phyloP scores from a whole-genome alignment of 1,140 invertebrate species.

The Panonychus citri region DNA sequence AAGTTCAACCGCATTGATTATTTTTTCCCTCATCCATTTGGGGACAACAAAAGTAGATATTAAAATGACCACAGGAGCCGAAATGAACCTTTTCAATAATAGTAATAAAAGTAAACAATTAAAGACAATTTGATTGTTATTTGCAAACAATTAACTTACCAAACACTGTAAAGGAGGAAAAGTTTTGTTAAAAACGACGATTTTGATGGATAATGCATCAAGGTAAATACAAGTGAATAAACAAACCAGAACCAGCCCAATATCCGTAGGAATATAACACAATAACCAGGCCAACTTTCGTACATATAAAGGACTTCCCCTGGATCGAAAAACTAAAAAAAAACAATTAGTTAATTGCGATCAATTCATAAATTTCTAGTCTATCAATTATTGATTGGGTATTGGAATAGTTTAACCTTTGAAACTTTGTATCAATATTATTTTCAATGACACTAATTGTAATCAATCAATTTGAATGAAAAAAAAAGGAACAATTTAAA shows the following conservation, averaged over 20 bases:
- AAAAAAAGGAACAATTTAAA: too few species aligned
- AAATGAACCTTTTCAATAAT: conserved; percentile 35
- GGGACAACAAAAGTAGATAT: conserved; percentile 58
- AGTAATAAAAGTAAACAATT: not conserved
- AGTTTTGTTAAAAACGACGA: conserved; percentile 41
- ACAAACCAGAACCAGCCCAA: conserved; percentile 61
- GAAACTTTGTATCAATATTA: too few species aligned
- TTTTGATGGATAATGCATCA: conserved; percentile 61
- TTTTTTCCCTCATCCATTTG: conserved; percentile 71
- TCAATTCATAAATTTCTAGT: conserved; percentile 9
- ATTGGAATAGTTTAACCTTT: too few species aligned
- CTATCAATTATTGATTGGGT: too few species aligned
- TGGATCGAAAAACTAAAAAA: conserved; percentile 50
- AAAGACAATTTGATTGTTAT: not conserved
- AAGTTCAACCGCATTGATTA: conserved; percentile 50
- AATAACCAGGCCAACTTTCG: conserved; percentile 65
- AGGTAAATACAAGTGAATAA: conserved; percentile 51
- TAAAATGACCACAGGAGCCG: conserved; percentile 49
- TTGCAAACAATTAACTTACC: conserved; percentile 27
- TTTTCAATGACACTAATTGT: too few species aligned
- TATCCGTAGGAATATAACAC: conserved; percentile 46
- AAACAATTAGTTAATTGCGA: conserved; percentile 13
- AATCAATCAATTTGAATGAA: too few species aligned
- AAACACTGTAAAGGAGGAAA: conserved; percentile 48
- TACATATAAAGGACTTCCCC: conserved; percentile 67